Evolutionary conservation across 2,888 invertebrate species (phyloP).

Genomic region (Coelopa pilipes): DNA sequence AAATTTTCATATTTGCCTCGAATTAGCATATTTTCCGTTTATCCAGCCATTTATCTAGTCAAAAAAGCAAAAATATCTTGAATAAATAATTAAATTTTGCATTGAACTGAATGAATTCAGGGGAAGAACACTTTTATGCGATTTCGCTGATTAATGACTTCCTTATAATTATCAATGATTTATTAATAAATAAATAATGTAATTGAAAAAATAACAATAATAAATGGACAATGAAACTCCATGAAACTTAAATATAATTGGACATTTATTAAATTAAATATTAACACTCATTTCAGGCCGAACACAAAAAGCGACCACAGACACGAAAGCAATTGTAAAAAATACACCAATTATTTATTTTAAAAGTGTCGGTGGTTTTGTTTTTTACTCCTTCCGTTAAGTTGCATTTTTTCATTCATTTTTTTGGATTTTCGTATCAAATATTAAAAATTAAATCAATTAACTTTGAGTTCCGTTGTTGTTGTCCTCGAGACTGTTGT

Average conservation of each 20-base stretch:
- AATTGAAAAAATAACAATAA: neutral
- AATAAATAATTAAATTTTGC: too few species aligned
- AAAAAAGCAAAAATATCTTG: too few species aligned
- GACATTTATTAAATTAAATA: slow-evolving; percentile 3
- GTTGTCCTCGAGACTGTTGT: too few species aligned
- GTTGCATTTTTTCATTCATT: slow-evolving; percentile 2
- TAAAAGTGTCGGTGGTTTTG: neutral
- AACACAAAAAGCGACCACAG: neutral
- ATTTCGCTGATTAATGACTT: neutral
- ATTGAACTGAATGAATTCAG: too few species aligned
- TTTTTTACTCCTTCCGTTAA: too few species aligned
- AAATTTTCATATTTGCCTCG: too few species aligned
- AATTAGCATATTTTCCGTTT: too few species aligned
- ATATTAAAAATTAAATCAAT: neutral
- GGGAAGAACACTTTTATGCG: neutral
- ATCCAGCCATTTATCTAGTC: too few species aligned
- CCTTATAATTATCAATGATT: slow-evolving; percentile 3
- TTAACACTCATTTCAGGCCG: neutral
- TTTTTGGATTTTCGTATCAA: neutral
- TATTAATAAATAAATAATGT: slow-evolving; percentile 3
- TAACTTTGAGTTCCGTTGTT: neutral
- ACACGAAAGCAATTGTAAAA: neutral
- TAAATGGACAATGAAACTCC: neutral
- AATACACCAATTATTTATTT: neutral
- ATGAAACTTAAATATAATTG: neutral